Evolutionary conservation across 1,140 invertebrate genomes (phyloP).

Genomic region (Meloidogyne exigua): DNA sequence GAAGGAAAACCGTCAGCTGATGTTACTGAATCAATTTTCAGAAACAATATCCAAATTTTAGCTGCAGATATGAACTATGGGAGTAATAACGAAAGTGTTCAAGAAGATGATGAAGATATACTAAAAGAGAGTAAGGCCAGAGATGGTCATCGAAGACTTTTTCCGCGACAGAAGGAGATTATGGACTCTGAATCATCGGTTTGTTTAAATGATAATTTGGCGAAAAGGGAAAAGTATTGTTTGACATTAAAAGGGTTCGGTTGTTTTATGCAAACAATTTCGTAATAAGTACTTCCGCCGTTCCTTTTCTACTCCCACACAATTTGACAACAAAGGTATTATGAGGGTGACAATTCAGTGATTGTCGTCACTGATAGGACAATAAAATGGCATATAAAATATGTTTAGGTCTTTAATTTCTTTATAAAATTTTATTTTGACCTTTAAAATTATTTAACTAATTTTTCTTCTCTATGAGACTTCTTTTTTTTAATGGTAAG

Average conservation of each 20-base stretch:
- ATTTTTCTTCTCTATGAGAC: neutral
- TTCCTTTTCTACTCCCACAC: neutral
- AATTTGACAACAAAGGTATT: neutral
- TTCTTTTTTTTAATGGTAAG: neutral
- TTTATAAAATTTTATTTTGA: neutral
- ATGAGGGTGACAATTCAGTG: neutral
- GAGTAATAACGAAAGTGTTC: neutral
- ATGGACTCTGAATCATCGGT: neutral
- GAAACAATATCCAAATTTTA: neutral
- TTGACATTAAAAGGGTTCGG: neutral
- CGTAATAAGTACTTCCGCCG: neutral
- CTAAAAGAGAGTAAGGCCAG: neutral
- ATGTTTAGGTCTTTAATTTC: neutral
- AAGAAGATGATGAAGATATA: constrained; percentile 1
- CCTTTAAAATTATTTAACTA: neutral
- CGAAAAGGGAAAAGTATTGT: neutral
- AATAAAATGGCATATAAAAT: constrained; percentile 1
- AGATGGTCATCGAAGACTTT: neutral
- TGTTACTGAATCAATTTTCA: neutral
- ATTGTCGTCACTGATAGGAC: neutral
- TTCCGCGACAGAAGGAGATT: neutral
- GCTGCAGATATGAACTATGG: neutral
- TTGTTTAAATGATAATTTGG: constrained; percentile 2
- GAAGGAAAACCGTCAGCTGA: neutral
- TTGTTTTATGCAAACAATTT: neutral